Conservation (phyloP, 2,888 invertebrate species). For the Pyrochroa serraticornis region DNA sequence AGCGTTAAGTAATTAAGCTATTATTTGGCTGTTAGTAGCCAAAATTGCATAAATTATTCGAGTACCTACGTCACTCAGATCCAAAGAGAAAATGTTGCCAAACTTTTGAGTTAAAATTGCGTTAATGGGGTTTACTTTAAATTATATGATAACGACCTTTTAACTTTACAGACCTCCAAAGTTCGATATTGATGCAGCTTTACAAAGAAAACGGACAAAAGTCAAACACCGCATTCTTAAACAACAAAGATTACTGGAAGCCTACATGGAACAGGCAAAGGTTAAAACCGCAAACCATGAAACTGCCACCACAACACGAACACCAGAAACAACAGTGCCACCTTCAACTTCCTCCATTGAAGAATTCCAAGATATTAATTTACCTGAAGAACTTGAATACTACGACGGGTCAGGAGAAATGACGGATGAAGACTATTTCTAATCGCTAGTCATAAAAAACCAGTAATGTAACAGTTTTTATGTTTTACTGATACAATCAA, state of each 20-base stretch:
- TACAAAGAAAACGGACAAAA: conserved; percentile 63
- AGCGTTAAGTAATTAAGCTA: too few relatives aligned
- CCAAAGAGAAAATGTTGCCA: too few relatives aligned
- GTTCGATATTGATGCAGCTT: conserved; percentile 65
- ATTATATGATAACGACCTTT: neutral
- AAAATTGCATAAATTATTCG: too few relatives aligned
- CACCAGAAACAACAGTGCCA: conserved; percentile 5
- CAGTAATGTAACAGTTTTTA: conserved; percentile 11
- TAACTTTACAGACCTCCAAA: conserved; percentile 61
- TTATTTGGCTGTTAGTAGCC: too few relatives aligned
- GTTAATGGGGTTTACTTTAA: neutral
- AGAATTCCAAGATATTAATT: conserved; percentile 41
- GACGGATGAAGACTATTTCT: conserved; percentile 50
- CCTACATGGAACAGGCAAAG: conserved; percentile 38
- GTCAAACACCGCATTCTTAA: conserved; percentile 54
- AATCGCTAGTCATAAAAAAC: conserved; percentile 2
- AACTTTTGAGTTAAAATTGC: too few relatives aligned
- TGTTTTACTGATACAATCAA: conserved; percentile 17
- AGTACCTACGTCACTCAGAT: too few relatives aligned
- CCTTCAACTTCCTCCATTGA: conserved; percentile 27
- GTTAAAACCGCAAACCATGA: conserved; percentile 14
- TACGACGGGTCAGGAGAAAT: conserved; percentile 46
- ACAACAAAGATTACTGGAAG: conserved; percentile 49
- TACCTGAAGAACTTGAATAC: conserved; percentile 36
- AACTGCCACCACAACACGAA: conserved; percentile 10